Evolutionary conservation across 2,113 vertebrate genomes (phyloP).

Genomic region (Rhabdomys dilectus): DNA sequence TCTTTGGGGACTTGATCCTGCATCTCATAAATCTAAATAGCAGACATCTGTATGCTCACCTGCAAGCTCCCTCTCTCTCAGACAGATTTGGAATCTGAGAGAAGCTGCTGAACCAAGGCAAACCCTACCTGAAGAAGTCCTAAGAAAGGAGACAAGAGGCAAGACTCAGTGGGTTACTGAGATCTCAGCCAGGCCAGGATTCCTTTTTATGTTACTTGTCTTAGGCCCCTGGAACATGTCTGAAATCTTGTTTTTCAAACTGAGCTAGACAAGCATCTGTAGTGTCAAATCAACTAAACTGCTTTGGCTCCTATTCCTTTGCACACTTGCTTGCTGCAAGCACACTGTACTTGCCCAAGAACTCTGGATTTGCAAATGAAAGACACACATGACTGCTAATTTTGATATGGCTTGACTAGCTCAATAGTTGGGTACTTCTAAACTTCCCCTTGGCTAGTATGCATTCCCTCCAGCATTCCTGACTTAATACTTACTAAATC

Average conservation of each 20-base stretch:
- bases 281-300: too few species aligned
- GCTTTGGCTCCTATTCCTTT: too few species aligned
- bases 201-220: neutral
- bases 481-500: too few species aligned
- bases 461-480: too few species aligned
- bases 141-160: neutral
- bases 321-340: too few species aligned
- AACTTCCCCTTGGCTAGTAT: too few species aligned
- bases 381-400: too few species aligned
- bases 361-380: too few species aligned
- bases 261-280: neutral
- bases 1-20: constrained; percentile 71
- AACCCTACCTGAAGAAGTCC: neutral
- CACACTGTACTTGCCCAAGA: too few species aligned
- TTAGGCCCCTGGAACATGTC: neutral
- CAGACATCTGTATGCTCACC: constrained; percentile 44
- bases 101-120: neutral
- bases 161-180: neutral
- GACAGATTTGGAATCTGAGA: neutral
- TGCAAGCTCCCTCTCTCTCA: neutral
- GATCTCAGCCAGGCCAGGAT: neutral
- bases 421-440: too few species aligned
- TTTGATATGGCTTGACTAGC: too few species aligned
- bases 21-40: constrained; percentile 77
- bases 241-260: constrained; percentile 20